A percentile compares a stretch with the other conserved stretches of the same genome.
Evolutionary conservation across 2,888 invertebrate genomes (phyloP).

Genomic region (Nephrotoma guestfalica): DNA sequence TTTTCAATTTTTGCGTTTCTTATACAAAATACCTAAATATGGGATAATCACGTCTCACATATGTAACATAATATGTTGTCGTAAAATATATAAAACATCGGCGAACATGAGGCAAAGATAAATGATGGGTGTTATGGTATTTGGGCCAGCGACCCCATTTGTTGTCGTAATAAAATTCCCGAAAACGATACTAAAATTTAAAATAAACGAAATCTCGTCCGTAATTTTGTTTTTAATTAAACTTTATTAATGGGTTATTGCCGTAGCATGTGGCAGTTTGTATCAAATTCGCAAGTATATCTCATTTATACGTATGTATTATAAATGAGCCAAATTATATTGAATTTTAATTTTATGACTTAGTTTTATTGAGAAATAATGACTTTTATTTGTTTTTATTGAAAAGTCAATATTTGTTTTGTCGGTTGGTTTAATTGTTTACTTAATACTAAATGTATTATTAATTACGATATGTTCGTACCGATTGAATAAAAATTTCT

Average conservation of each 20-base stretch:
- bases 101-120: neutral
- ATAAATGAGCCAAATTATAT: neutral
- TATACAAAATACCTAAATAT: neutral
- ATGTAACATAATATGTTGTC: neutral
- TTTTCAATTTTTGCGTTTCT: neutral
- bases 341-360: neutral
- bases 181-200: neutral
- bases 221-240: neutral
- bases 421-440: neutral
- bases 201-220: neutral
- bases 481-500: neutral
- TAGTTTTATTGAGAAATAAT: neutral
- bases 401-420: neutral
- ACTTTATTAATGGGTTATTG: neutral
- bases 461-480: neutral
- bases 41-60: neutral
- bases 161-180: too few relatives aligned
- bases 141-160: neutral
- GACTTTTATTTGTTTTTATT: too few relatives aligned
- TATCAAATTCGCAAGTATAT: neutral
- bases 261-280: neutral
- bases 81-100: neutral
- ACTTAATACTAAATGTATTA: neutral
- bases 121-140: neutral
- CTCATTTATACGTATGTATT: too few relatives aligned